Percentiles rank a stretch among this genome's conserved stretches.
Evolutionary conservation across 2,113 vertebrate species (phyloP).

Genomic region (Xenotilapia longispinis): DNA sequence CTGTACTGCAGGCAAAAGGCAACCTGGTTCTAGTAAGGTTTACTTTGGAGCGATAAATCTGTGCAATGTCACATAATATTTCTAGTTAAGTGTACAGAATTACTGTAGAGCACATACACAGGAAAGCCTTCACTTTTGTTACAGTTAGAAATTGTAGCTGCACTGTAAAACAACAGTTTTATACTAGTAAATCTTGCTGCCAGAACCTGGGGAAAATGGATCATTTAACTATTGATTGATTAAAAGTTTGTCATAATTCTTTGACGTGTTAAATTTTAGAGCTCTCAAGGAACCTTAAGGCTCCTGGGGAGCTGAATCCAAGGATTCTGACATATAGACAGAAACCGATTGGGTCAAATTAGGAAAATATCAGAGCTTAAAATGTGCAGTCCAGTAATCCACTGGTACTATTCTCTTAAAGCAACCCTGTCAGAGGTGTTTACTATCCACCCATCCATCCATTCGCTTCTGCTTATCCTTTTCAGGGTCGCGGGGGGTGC

Average conservation of each 20-base stretch:
- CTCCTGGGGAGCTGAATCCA: neutral
- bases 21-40: neutral
- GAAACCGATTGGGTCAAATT: neutral
- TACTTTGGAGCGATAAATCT: neutral
- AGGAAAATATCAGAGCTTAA: neutral
- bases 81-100: neutral
- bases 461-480: accelerated
- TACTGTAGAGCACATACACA: neutral
- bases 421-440: neutral
- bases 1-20: neutral
- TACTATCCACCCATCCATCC: neutral
- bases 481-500: neutral
- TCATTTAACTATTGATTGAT: neutral
- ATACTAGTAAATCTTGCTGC: neutral
- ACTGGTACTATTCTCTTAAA: neutral
- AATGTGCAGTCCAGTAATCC: neutral
- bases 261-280: neutral
- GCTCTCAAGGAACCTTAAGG: neutral
- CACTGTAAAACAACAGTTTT: neutral
- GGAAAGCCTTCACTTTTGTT: neutral
- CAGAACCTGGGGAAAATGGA: neutral
- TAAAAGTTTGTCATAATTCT: neutral
- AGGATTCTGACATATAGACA: neutral
- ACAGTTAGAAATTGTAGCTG: neutral
- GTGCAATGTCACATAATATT: neutral